Conservation (phyloP, 2,113 vertebrate species). For the Ariopsis seemanni region DNA sequence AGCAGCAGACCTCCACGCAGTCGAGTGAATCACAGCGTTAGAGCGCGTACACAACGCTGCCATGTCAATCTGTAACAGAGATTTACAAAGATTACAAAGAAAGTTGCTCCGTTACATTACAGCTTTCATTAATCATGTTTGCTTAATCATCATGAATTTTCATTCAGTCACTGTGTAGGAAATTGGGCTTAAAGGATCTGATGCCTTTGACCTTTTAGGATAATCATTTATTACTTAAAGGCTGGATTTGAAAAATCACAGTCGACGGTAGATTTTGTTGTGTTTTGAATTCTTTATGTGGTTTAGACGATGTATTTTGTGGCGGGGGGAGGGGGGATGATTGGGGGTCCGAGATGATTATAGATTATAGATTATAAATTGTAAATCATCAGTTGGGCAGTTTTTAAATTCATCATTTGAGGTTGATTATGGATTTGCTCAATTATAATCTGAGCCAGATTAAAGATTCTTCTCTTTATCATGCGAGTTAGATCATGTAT, state of each 20-base stretch:
- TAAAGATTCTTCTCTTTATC: background rate
- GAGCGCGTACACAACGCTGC: background rate
- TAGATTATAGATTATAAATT: background rate
- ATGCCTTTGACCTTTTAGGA: background rate
- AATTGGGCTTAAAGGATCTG: background rate
- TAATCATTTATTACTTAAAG: background rate
- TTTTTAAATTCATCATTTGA: background rate
- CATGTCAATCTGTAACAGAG: background rate
- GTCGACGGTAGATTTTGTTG: background rate
- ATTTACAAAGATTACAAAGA: background rate
- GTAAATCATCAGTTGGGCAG: too few relatives aligned
- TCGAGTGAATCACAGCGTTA: background rate
- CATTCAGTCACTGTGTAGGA: background rate
- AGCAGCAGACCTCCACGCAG: conserved; percentile 21
- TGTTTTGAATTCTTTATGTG: background rate
- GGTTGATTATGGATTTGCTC: background rate
- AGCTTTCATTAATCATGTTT: background rate
- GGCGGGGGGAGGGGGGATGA: too few relatives aligned
- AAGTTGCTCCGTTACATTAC: background rate
- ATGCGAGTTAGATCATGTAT: too few relatives aligned
- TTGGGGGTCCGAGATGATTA: too few relatives aligned
- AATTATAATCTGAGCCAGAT: background rate
- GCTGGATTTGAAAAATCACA: background rate
- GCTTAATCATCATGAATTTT: background rate
- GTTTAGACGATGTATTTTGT: background rate